Percentiles rank a stretch among this genome's conserved stretches.
These are phyloP conservation scores for Peromyscus polionotus DNA, from an alignment of 2,113 vertebrate genomes.

Conservation along the genomic window DNA sequence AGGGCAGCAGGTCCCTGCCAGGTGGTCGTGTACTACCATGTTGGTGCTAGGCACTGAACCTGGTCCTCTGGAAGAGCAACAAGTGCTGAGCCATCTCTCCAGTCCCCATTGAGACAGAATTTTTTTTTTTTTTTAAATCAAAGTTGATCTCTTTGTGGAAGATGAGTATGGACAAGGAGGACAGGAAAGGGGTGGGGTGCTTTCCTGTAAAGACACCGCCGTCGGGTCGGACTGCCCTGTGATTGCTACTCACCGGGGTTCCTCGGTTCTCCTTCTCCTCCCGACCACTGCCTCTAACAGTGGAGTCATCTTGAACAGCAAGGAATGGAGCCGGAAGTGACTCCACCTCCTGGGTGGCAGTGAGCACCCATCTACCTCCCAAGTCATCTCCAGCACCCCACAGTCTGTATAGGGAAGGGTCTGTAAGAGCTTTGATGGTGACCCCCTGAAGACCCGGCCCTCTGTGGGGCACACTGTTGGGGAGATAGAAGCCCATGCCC, in stretches of 20 bases:
- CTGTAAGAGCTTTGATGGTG: background rate
- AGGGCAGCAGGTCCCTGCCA: background rate
- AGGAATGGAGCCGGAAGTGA: background rate
- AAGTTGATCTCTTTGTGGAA: background rate
- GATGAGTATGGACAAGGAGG: background rate
- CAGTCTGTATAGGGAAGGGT: background rate
- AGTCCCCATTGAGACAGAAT: background rate
- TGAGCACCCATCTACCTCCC: background rate
- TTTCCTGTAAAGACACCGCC: background rate
- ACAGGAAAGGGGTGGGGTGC: background rate
- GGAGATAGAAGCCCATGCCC: background rate
- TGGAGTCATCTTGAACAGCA: background rate
- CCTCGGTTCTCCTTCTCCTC: background rate
- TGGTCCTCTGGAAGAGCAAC: background rate
- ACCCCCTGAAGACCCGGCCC: background rate
- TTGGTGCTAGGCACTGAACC: background rate
- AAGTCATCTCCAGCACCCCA: background rate
- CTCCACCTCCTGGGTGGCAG: too few species aligned
- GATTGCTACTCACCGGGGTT: background rate
- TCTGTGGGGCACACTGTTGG: background rate
- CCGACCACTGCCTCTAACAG: background rate
- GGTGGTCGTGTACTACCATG: background rate
- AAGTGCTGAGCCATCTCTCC: background rate
- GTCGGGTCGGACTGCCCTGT: background rate
- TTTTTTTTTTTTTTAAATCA: background rate